Base-by-base conservation (phyloP, 2,888 invertebrate species). In the Orthonychiurus folsomi region DNA sequence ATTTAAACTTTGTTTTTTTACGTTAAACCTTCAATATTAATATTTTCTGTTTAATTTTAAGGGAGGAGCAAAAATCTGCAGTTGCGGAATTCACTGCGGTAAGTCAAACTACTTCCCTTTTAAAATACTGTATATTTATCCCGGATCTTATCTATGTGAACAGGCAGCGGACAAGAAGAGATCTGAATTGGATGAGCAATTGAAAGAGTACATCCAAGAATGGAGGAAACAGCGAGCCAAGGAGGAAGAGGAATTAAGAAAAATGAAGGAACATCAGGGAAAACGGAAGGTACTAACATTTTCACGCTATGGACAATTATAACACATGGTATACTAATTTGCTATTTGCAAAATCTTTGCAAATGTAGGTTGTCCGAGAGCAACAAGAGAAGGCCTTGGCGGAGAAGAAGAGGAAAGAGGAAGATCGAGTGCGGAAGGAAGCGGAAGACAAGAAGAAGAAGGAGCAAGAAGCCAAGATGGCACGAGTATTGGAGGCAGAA, bases 371-470 rank as follows among this genome's bases (percentile, higher is more conserved):
- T 56, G 55, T 69, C 55, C 88, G 95, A 78, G 93, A 90, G 76
- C 93, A 94, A 80, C 94, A 96, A 81, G 95, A 96, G 81, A 89
- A 91, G 80, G 88, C 91, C 80, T 85, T 94, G 86, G 89, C 92
- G 75, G 92, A 90, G 80, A 87, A 89, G 80, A 93, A 93, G 83
- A 90, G 92, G 84, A 88, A 89, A 77, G 93, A 93, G 76, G 95
- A 96, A 77, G 94, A 95, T 77, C 88, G 91, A 78, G 87, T 93
- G 76, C 85, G 90, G 75, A 88, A 91, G 76, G 93, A 93, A 79
- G 84, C 89, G 78, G 92, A 93, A 79, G 93, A 93, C 81, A 93
- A 93, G 86, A 93, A 92, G 85, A 89, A 91, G 78, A 88, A 88
- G 74, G 93, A 93, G 77, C 88, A 90, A 75, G 93, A 93, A 78